A percentile compares a stretch with the other conserved stretches of the same genome.
These are phyloP conservation scores for Pseudopleuronectes americanus DNA, from an alignment of 2,797 vertebrate species.

Conservation along the genomic window DNA sequence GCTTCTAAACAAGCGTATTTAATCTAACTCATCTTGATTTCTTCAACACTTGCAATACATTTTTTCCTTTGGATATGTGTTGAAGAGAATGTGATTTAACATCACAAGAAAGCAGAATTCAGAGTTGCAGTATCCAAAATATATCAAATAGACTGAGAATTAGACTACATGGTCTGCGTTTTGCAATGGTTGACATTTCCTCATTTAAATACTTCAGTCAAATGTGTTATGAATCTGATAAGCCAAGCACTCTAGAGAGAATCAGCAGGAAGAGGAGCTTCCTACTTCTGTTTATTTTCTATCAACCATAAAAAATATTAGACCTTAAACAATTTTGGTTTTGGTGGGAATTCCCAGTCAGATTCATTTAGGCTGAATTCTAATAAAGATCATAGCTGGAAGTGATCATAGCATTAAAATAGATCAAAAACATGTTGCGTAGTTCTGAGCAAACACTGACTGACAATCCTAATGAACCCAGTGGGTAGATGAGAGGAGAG, in stretches of 20 bases:
- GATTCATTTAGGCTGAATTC: conserved; percentile 4
- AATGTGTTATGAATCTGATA: neutral
- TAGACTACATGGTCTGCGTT: neutral
- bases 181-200: neutral
- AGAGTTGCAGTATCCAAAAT: neutral
- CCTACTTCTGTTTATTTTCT: too few species aligned
- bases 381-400: neutral
- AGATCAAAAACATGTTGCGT: conserved; percentile 12
- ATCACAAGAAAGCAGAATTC: neutral
- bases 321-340: conserved; percentile 1
- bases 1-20: too few species aligned
- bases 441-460: conserved; percentile 20
- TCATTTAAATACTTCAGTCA: neutral
- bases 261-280: neutral
- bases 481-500: conserved; percentile 16
- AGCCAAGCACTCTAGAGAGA: neutral
- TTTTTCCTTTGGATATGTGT: too few species aligned
- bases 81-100: too few species aligned
- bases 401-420: neutral
- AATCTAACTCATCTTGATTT: too few species aligned
- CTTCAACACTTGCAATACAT: too few species aligned
- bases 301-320: too few species aligned
- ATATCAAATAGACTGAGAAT: too few species aligned
- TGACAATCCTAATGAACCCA: conserved; percentile 26
- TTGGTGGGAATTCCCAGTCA: conserved; percentile 6